Conservation (phyloP, 2,113 vertebrate genomes). For the Eira barbara region DNA sequence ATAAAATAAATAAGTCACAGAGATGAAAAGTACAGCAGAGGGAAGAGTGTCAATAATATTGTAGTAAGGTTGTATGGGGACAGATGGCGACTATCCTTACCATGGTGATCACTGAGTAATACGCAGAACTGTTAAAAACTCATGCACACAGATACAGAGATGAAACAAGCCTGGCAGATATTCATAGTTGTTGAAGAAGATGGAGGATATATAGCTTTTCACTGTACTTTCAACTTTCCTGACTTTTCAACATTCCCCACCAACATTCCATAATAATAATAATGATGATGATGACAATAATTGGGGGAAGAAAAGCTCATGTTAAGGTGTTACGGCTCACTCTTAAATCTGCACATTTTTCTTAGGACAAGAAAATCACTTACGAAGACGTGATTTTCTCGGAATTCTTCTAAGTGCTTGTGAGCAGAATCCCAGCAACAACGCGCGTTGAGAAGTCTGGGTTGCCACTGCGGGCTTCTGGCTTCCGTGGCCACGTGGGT, state of each 20-base stretch:
- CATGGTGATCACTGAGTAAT: background rate
- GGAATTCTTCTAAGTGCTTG: background rate
- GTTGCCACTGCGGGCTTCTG: background rate
- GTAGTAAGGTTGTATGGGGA: background rate
- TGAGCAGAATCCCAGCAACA: background rate
- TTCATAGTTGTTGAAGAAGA: background rate
- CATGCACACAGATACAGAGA: background rate
- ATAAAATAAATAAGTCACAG: background rate
- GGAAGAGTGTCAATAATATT: background rate
- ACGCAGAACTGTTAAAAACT: background rate
- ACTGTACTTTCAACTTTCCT: background rate
- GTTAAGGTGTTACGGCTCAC: background rate
- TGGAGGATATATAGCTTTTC: background rate
- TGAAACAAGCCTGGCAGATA: background rate
- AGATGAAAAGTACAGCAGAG: background rate
- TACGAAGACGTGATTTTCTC: background rate
- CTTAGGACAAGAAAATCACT: background rate
- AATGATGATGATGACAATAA: background rate
- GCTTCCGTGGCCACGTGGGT: background rate
- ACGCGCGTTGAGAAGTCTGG: accelerated
- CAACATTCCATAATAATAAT: background rate
- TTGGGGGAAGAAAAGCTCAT: background rate
- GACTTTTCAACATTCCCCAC: conserved; percentile 1
- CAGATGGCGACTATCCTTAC: background rate
- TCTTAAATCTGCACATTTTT: background rate